phyloP scores from a whole-genome alignment of 2,888 invertebrate genomes.

The Barypeithes pellucidus region DNA sequence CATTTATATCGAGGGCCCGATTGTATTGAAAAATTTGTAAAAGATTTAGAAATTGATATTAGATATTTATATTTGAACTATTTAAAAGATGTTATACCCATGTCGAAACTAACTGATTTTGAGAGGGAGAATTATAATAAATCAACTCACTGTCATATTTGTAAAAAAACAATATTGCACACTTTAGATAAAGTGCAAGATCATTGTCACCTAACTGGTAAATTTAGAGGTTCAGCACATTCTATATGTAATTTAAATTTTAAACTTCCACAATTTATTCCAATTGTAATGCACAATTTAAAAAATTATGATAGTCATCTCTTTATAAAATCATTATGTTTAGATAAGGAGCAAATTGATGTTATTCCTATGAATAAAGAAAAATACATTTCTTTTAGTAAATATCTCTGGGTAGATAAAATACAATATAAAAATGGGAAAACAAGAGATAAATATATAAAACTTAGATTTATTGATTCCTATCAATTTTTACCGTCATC shows the following conservation, averaged over 20 bases:
- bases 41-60: background rate
- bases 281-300: background rate
- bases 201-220: background rate
- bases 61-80: background rate
- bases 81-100: background rate
- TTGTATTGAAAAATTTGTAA: background rate
- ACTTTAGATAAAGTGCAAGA: background rate
- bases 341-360: background rate
- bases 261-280: conserved; percentile 16
- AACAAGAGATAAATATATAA: too few species aligned
- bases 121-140: background rate
- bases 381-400: background rate
- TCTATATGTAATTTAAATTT: conserved; percentile 5
- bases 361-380: background rate
- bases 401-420: background rate
- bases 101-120: background rate
- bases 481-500: background rate
- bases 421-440: background rate
- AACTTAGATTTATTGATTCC: background rate
- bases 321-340: background rate
- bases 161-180: background rate
- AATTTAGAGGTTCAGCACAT: background rate
- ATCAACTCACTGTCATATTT: background rate
- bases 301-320: conserved; percentile 21
- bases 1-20: conserved; percentile 7